Evolutionary conservation across 2,113 vertebrate species (phyloP).

Genomic region (Bostrychus sinensis): DNA sequence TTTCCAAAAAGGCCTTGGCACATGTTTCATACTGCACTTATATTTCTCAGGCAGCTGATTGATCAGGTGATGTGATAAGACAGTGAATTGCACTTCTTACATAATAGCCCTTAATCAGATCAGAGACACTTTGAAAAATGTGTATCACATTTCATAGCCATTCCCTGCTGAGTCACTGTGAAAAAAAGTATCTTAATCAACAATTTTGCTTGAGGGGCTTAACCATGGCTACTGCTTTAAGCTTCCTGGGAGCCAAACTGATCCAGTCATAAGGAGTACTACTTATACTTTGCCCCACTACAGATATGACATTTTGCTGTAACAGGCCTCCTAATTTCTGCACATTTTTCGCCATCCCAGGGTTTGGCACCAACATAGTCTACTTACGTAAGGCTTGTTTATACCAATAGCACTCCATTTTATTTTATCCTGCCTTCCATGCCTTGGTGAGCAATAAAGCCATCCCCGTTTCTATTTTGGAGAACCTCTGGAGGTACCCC

Average conservation of each 20-base stretch:
- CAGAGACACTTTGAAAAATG: conserved; percentile 4
- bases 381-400: conserved; percentile 79
- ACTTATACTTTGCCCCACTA: not conserved
- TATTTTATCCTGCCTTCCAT: conserved; percentile 51
- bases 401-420: conserved; percentile 56
- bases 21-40: not conserved
- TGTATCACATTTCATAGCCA: not conserved
- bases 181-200: conserved; percentile 28
- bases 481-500: conserved; percentile 16
- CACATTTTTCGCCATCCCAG: conserved; percentile 52
- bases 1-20: not conserved
- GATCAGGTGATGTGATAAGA: not conserved
- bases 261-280: conserved; percentile 36
- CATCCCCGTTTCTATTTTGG: conserved; percentile 38
- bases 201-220: conserved; percentile 16
- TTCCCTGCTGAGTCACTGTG: conserved; percentile 46
- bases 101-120: not conserved
- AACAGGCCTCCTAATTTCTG: conserved; percentile 8
- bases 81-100: not conserved
- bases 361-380: conserved; percentile 75
- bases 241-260: conserved; percentile 30
- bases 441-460: conserved; percentile 63
- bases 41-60: not conserved
- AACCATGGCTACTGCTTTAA: conserved; percentile 35
- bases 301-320: not conserved